Conservation (phyloP, 2,888 invertebrate genomes). For the Heliconius charithonia region DNA sequence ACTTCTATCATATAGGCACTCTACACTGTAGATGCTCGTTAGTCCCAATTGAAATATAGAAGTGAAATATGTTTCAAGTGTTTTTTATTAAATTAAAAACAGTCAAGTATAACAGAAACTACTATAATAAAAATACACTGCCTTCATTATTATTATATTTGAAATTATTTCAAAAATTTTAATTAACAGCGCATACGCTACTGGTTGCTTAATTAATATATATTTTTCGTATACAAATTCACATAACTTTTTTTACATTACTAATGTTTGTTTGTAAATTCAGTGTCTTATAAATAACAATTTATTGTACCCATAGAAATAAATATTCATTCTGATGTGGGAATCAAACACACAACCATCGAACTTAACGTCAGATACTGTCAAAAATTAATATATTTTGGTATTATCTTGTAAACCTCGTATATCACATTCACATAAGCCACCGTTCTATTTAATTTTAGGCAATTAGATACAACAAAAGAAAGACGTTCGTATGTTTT, state of each 20-base stretch:
- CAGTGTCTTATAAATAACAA: neutral
- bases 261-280: neutral
- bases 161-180: neutral
- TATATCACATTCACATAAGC: too few relatives aligned
- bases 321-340: too few relatives aligned
- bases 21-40: neutral
- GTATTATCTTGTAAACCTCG: too few relatives aligned
- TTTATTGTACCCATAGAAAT: too few relatives aligned
- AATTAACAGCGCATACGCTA: neutral
- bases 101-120: neutral
- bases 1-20: neutral
- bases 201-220: neutral
- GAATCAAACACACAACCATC: too few relatives aligned
- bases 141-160: conserved; percentile 5
- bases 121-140: neutral
- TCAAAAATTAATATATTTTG: too few relatives aligned
- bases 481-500: neutral
- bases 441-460: neutral
- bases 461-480: neutral
- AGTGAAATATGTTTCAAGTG: neutral
- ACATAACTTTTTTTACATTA: neutral
- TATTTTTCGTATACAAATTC: neutral
- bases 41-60: neutral
- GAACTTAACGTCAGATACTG: too few relatives aligned
- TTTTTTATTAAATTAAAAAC: neutral